Base-by-base conservation (phyloP, 2,113 vertebrate genomes). In the Corythaeola cristata region DNA sequence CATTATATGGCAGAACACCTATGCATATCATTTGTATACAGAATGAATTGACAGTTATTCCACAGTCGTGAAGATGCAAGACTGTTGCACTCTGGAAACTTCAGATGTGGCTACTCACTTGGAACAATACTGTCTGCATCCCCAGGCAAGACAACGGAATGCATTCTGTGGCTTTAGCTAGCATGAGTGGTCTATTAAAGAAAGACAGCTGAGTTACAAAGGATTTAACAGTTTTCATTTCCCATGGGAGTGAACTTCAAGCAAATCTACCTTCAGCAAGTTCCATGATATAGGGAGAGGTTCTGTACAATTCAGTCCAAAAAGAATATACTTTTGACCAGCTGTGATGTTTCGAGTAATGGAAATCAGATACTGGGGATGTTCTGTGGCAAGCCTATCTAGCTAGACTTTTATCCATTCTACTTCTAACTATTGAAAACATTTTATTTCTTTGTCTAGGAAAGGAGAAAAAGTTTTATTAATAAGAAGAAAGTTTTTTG, bases 11-110 rank as follows among this genome's bases (percentile, higher is more conserved):
- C 64, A 81, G 39, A 56, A n/a, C n/a, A 30, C 26, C 3, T 27
- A 27, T 21, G 33, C 4, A 0, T 22, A 17, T 69, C 32, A 35
- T 45, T 59, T 10, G 8, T 12, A 1, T 30, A 5, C 37, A 8
- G 47, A 64, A 37, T 13, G 50, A 73, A 33, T 64, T 58, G 26
- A 45, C 3, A 44, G 6, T 63, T 91, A 63, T 41, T 83, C 32
- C 6, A 3, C 39, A 63, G 41, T 22, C 52, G 33, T 85, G 56
- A 69, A 69, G 23, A 35, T 56, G 69, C 55, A 56, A 64, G 35
- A 11, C 23, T 37, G 0, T 56, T 77, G 60, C 1, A 2, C 44
- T 64, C 20, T 6, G 1, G 79, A 88, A 92, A 35, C 28, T 84
- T 52, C 28, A 41, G 2, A 4, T 50, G 64, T 62, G 56, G 9